Conservation (phyloP, 1,140 invertebrate genomes). For the Pemphigus obesinymphae region DNA sequence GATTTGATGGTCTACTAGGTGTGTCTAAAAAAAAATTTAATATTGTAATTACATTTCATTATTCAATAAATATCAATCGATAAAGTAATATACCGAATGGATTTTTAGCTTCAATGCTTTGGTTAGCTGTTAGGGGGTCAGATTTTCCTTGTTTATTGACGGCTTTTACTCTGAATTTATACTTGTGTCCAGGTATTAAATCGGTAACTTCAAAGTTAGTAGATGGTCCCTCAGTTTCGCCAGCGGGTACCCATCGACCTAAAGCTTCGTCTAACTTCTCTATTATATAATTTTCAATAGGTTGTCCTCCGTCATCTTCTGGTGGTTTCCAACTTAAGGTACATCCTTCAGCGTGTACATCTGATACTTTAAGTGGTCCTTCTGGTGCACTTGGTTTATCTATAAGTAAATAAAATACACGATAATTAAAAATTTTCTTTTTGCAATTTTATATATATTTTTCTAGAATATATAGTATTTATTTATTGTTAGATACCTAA, state of each 20-base stretch:
- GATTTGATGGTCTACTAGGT: conserved; percentile 79
- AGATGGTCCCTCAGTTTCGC: conserved; percentile 75
- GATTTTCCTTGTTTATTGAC: conserved; percentile 94
- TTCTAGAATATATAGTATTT: neutral
- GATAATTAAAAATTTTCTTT: neutral
- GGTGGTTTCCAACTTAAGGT: conserved; percentile 86
- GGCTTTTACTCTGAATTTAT: conserved; percentile 92
- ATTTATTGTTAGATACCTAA: conserved; percentile 55
- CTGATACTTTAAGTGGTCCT: conserved; percentile 81
- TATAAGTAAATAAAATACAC: conserved; percentile 42
- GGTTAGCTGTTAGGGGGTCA: conserved; percentile 82
- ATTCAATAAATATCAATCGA: neutral
- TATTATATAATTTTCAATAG: conserved; percentile 84
- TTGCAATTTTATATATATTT: too few species aligned
- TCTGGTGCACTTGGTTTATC: conserved; percentile 85
- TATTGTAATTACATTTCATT: neutral
- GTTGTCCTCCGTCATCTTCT: conserved; percentile 82
- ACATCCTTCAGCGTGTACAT: conserved; percentile 80
- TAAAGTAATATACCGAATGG: conserved; percentile 80
- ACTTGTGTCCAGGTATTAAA: conserved; percentile 83
- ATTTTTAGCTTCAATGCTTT: conserved; percentile 95
- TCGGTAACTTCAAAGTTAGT: conserved; percentile 71
- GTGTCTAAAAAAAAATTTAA: conserved; percentile 55
- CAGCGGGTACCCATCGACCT: conserved; percentile 86
- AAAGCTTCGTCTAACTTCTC: conserved; percentile 92